These are phyloP conservation scores for Penaeus indicus DNA, from an alignment of 1,140 invertebrate genomes.

Conservation along the genomic window DNA sequence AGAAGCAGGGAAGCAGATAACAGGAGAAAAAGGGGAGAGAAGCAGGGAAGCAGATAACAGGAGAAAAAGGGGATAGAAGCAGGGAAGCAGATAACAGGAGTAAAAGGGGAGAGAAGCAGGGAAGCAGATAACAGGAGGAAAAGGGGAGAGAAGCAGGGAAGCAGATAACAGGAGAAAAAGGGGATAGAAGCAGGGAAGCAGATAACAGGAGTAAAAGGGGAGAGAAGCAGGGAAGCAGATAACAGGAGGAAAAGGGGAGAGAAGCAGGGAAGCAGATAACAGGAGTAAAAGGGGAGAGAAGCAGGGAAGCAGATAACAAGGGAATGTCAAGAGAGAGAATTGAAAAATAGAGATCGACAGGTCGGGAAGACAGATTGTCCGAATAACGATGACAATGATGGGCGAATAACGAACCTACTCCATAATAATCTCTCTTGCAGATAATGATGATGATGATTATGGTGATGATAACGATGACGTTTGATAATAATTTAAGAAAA, in stretches of 20 bases:
- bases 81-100: neutral
- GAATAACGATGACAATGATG: too few relatives aligned
- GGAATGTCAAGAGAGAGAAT: neutral
- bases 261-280: constrained; percentile 29
- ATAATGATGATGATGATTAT: too few relatives aligned
- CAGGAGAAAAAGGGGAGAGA: neutral
- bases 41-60: neutral
- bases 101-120: neutral
- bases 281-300: constrained; percentile 12
- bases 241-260: neutral
- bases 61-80: neutral
- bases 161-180: constrained; percentile 33
- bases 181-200: neutral
- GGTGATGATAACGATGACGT: too few relatives aligned
- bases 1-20: neutral
- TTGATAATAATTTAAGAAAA: too few relatives aligned
- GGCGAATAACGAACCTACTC: too few relatives aligned
- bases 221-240: constrained; percentile 39
- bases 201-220: neutral
- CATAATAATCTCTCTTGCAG: too few relatives aligned
- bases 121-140: neutral
- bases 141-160: neutral
- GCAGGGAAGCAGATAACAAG: neutral
- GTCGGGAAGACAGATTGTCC: too few relatives aligned
- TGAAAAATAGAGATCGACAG: too few relatives aligned